Conservation (phyloP, 2,797 vertebrate genomes). For the Cephalopachus bancanus region DNA sequence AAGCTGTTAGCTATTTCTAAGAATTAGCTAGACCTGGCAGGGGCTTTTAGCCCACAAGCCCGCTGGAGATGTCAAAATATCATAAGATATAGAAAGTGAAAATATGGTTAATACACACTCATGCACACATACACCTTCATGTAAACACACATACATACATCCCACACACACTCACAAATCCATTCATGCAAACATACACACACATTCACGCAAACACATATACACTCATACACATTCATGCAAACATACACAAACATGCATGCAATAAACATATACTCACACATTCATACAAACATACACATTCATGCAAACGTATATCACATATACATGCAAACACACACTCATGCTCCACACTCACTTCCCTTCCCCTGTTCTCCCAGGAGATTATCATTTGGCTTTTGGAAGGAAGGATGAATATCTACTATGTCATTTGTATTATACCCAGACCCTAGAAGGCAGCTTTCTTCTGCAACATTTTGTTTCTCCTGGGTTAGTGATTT, state of each 20-base stretch:
- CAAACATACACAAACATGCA: too few relatives aligned
- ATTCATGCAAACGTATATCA: not conserved
- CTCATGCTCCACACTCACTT: not conserved
- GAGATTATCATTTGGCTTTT: not conserved
- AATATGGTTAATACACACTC: accelerated
- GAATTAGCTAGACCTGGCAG: not conserved
- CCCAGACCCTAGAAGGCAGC: not conserved
- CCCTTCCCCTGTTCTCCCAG: not conserved
- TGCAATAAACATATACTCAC: too few relatives aligned
- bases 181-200: not conserved
- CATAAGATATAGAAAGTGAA: not conserved
- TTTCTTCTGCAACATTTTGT: not conserved
- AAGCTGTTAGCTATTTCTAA: not conserved
- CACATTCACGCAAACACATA: too few relatives aligned
- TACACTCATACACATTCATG: not conserved
- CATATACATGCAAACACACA: accelerated
- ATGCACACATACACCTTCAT: not conserved
- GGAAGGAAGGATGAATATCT: accelerated
- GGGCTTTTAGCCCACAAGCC: not conserved
- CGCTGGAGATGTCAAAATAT: too few relatives aligned
- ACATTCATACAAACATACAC: too few relatives aligned
- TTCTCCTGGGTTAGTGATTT: not conserved
- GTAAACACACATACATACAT: not conserved
- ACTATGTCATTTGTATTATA: accelerated
- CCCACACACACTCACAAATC: not conserved